Percentiles rank a stretch among this genome's conserved stretches.
Conservation (phyloP, 2,113 vertebrate genomes). For the Mesitornis unicolor region DNA sequence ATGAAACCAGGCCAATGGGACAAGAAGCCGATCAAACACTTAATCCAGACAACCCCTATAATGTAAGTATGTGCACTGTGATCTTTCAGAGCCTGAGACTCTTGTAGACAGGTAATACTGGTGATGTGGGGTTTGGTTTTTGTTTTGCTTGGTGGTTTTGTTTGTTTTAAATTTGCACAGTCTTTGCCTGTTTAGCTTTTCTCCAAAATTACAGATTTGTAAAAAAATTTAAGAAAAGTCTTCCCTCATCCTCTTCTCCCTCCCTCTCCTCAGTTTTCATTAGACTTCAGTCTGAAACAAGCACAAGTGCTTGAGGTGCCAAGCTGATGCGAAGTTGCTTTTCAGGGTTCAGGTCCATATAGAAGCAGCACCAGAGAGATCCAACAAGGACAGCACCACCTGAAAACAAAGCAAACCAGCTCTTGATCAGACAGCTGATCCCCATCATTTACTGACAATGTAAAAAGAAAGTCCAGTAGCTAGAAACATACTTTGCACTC, state of each 20-base stretch:
- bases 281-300: not conserved
- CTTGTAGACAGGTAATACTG: not conserved
- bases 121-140: not conserved
- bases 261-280: not conserved
- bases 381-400: not conserved
- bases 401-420: not conserved
- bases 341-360: not conserved
- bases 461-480: not conserved
- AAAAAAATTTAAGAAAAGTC: not conserved
- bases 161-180: not conserved
- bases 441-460: not conserved
- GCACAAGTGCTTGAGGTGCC: not conserved
- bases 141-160: too few species aligned
- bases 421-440: not conserved
- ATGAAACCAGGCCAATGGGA: constrained; percentile 57
- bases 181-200: not conserved
- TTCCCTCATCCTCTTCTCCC: not conserved
- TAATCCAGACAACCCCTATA: constrained; percentile 93
- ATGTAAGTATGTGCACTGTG: constrained; percentile 74
- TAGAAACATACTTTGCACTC: not conserved
- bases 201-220: not conserved
- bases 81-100: not conserved
- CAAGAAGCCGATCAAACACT: constrained; percentile 71
- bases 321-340: not conserved
- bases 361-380: not conserved